Evolutionary conservation across 2,888 invertebrate genomes (phyloP), one percentile per base, ranked within the genome.

Genomic region (Trachelus troglodyta): DNA sequence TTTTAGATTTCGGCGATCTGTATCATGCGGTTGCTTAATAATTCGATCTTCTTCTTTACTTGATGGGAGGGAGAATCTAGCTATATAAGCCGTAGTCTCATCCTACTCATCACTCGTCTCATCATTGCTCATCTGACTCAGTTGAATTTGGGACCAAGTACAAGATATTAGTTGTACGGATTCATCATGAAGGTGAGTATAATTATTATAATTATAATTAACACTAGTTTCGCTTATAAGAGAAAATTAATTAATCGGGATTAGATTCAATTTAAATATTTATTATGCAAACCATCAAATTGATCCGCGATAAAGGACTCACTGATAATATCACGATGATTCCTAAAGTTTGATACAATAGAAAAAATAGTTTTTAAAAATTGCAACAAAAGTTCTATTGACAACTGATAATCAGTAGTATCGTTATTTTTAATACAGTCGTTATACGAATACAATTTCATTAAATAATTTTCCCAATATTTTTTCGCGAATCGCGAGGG

Each of bases 1-100:
- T 78, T 68, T 76, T 30, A 56, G 74, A 78, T 78, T 78, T 78
- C 78, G 78, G 78, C 78, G 78, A 78, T 78, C 78, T 78, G 78
- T 78, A 78, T 78, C 78, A 76, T 37, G 78, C 34, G 37, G 75
- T 78, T 78, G 75, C 78, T 76, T 76, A 78, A 78, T 75, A 78
- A 78, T 78, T 78, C 75, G 73, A 78, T 78, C 78, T 78, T 78
- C 78, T 76, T 78, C 78, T 75, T 34, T 56, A 23, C 15, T 23
- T 23, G 9, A 23, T 30, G 73, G 71, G 71, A 76, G 78, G 78
- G 78, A 78, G 69, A 76, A 71, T 34, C 33, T 69, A 34, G 75
- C 75, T 78, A 78, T 78, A 78, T 78, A 78, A 78, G 78, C 75
- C n/a, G 78, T 73, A n/a, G 71, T 33, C 76, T 76, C 73, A 71